These are phyloP conservation scores for Tetragonula clypearis DNA, from an alignment of 1,140 invertebrate genomes.

Conservation along the genomic window DNA sequence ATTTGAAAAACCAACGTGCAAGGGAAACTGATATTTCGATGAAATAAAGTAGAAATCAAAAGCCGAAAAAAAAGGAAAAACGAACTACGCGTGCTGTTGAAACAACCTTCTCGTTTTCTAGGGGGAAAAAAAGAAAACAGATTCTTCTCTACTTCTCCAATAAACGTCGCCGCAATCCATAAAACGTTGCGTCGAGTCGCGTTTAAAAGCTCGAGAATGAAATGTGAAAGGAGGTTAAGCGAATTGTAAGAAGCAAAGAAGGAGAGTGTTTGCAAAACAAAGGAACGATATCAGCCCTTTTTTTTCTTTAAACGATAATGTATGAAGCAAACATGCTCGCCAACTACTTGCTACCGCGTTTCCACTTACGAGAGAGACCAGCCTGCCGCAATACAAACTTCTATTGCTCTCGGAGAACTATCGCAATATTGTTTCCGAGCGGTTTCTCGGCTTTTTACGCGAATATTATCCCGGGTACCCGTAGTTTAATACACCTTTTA, in stretches of 20 bases:
- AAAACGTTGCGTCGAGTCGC: slow-evolving; percentile 26
- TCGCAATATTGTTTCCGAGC: slow-evolving; percentile 1
- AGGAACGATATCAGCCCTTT: not conserved
- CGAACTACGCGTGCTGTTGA: not conserved
- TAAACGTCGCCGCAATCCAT: slow-evolving; percentile 17
- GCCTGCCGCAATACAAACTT: slow-evolving; percentile 9
- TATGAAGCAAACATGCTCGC: slow-evolving; percentile 5
- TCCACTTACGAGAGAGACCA: not conserved
- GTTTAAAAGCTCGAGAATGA: slow-evolving; percentile 1
- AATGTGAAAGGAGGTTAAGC: slow-evolving; percentile 8
- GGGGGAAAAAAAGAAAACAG: not conserved
- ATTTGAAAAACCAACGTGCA: not conserved
- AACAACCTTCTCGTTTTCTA: not conserved
- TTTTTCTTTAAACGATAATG: slow-evolving; percentile 9
- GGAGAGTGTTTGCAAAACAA: not conserved
- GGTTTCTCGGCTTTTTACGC: not conserved
- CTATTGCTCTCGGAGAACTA: slow-evolving; percentile 1
- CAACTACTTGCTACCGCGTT: slow-evolving; percentile 28
- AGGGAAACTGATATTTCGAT: not conserved
- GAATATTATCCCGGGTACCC: not conserved
- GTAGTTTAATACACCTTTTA: not conserved
- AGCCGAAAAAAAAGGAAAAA: not conserved
- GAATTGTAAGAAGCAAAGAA: not conserved
- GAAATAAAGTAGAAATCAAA: not conserved
- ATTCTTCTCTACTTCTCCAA: not conserved